Base-by-base conservation (phyloP, 2,797 vertebrate genomes). In the Phataginus tricuspis region DNA sequence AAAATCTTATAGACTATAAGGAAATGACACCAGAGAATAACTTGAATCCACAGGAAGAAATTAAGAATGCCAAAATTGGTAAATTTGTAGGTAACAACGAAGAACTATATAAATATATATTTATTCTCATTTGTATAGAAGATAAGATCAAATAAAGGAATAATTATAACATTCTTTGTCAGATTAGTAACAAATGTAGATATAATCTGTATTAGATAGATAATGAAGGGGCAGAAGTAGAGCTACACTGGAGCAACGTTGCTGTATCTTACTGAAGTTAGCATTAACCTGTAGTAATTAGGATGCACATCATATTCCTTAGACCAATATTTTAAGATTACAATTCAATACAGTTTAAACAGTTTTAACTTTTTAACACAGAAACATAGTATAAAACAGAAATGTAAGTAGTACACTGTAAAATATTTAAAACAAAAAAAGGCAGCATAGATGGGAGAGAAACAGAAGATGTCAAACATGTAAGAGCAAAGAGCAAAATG, bases 81-180 rank as follows among this genome's bases (percentile, higher is more conserved):
- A 85, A 69, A 51, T 86, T 23, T 66, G 23, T 55, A 66, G 31
- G 23, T 85, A 79, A 74, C 66, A 74, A 61, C 4, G 15, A 72
- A 71, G 11, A 90, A 79, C 18, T 37, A 10, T 42, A 86, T 21
- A 77, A 78, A 90, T 69, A 71, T 13, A 42, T 31, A 19, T 45
- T 69, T 86, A 64, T 66, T 90, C 53, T 85, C 37, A 63, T 64
- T 86, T 86, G 42, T 86, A 64, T 86, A 80, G 72, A 79, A 80
- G 53, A 37, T 16, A 79, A 86, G 7, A 69, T 3, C 39, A 4
- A 34, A 74, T 66, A 55, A 79, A 57, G 69, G 3, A 69, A 29
- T 86, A 69, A 72, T 61, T 80, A 12, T 49, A 51, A 75, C 34
- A 77, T 51, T 83, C 29, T 88, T 53, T 88, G 18, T 42, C 27